phyloP scores from a whole-genome alignment of 92 coral and sea anemone species.

The Epizoanthus fatuus region DNA sequence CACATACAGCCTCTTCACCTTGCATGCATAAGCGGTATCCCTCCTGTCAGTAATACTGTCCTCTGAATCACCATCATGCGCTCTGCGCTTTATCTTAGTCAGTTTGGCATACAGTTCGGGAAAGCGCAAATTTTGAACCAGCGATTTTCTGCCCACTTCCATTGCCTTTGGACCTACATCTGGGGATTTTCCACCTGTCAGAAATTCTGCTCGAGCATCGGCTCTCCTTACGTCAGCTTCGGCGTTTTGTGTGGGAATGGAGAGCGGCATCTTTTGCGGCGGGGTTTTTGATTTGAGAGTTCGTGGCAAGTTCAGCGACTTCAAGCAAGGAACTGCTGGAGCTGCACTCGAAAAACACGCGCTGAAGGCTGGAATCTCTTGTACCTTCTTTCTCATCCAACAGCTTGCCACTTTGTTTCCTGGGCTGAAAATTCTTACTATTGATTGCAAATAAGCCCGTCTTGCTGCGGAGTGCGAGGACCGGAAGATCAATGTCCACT shows the following conservation, averaged over 20 bases:
- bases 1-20: conserved; percentile 6
- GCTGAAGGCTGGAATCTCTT: background rate
- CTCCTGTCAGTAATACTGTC: background rate
- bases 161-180: no score
- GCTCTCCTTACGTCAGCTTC: no score
- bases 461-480: background rate
- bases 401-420: background rate
- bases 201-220: no score
- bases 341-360: background rate
- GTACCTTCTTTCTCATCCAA: background rate
- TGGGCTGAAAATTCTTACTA: background rate
- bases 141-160: background rate
- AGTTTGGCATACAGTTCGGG: background rate
- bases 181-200: no score
- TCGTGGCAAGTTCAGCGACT: background rate
- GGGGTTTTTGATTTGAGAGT: no score
- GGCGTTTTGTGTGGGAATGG: no score
- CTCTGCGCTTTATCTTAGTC: no score
- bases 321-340: background rate
- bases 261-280: no score
- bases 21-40: background rate
- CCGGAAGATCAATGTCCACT: conserved; percentile 17
- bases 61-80: background rate
- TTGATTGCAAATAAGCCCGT: background rate
- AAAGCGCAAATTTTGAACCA: background rate